Base-by-base conservation (phyloP, 2,888 invertebrate genomes). In the Trichopria drosophilae region DNA sequence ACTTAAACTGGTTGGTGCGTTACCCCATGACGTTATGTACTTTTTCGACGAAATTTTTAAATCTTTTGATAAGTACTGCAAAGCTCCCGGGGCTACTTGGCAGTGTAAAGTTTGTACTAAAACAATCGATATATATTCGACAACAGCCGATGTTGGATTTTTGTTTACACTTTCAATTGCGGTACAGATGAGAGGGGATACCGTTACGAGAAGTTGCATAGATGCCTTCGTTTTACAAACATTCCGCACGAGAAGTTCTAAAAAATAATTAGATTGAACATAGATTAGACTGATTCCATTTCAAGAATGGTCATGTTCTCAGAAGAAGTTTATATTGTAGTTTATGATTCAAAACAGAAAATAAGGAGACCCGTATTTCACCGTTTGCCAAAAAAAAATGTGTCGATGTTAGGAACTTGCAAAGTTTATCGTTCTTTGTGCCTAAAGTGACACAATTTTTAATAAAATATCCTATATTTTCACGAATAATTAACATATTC, bases 81-180 rank as follows among this genome's bases (percentile, higher is more conserved):
- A 79, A 45, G 79, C 62, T 39, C 78, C 76, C 1, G 81, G 79
- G 2, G 78, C 76, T 55, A 80, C 80, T 73, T 84, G 85, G 46
- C 76, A 77, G 65, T 86, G 84, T 19, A 85, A 76, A 57, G 84
- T 77, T 70, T 83, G 81, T n/a, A 79, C 65, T 7, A 78, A 55
- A 28, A 78, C 77, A 24, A 62, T 59, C 12, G 65, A 63, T 31
- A 73, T 22, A 42, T 67, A 68, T 23, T 51, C 31, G 34, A 58
- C 36, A 18, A 59, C 34, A 23, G 32, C 44, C 31, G 59, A 37
- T 26, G 55, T 47, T 9, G 58, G 59, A 6, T 73, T 72, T 42
- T 71, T 71, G 39, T 76, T 76, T 18, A 78, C 72, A 47, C 75
- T 77, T 29, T 73, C 64, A 28, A 81, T 69, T 1, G 80, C 67